Percentiles rank a stretch among this genome's conserved stretches.
Evolutionary conservation across 2,888 invertebrate species (phyloP).

Genomic region (Diadromus collaris): DNA sequence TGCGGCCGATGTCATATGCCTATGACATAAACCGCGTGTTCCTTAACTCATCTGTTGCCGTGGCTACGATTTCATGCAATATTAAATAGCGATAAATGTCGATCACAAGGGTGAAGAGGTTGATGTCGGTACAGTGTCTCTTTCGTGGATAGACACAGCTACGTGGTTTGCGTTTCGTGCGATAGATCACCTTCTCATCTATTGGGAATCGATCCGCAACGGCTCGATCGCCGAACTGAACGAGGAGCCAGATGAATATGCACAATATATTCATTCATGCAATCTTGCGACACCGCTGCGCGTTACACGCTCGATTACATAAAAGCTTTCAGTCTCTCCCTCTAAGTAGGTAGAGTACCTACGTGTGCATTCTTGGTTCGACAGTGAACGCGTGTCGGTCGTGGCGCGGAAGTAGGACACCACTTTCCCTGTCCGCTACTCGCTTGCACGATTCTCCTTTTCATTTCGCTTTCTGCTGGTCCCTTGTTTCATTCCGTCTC

Average conservation of each 20-base stretch:
- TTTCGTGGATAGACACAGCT: too few relatives aligned
- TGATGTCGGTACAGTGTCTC: too few relatives aligned
- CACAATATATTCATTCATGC: conserved; percentile 72
- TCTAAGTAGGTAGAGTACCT: conserved; percentile 59
- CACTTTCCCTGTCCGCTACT: conserved; percentile 72
- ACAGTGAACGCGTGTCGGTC: conserved; percentile 48
- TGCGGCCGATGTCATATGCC: not conserved
- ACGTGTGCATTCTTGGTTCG: conserved; percentile 58
- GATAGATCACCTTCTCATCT: conserved; percentile 1
- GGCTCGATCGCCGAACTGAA: conserved; percentile 15
- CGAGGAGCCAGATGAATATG: conserved; percentile 8
- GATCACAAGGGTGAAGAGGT: too few relatives aligned
- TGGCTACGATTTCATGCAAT: too few relatives aligned
- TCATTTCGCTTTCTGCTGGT: conserved; percentile 59
- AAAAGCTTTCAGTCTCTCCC: conserved; percentile 66
- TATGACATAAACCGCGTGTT: too few relatives aligned
- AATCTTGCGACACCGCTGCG: conserved; percentile 73
- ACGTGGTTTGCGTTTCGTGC: too few relatives aligned
- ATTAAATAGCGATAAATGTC: too few relatives aligned
- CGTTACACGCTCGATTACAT: conserved; percentile 75
- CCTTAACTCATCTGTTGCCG: too few relatives aligned
- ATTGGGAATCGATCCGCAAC: conserved; percentile 28
- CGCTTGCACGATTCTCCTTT: conserved; percentile 48
- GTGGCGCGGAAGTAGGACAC: conserved; percentile 73
- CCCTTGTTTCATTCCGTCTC: conserved; percentile 6